These are phyloP conservation scores for Pachyrhynchus sulphureomaculatus DNA, from an alignment of 1,140 invertebrate species.

Conservation along the genomic window DNA sequence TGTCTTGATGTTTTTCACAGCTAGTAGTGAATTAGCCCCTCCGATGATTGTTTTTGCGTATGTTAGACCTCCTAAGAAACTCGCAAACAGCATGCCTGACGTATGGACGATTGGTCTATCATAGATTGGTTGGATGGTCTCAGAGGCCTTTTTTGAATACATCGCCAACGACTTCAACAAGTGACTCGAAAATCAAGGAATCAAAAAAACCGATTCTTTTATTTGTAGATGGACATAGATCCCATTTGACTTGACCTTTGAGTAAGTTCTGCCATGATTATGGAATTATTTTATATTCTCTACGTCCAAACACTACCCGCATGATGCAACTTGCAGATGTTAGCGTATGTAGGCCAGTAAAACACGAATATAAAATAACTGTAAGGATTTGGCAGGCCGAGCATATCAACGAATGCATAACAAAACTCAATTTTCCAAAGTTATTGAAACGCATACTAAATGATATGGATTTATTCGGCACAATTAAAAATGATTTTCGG, in stretches of 20 bases:
- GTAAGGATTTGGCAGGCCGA: no score
- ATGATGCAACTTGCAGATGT: conserved; percentile 29
- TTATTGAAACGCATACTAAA: no score
- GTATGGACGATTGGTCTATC: conserved; percentile 47
- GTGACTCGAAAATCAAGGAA: conserved; percentile 33
- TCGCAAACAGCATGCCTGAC: conserved; percentile 34
- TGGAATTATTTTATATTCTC: conserved; percentile 1
- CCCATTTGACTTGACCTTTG: conserved; percentile 8
- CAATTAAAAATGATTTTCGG: no score
- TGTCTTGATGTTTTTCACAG: conserved; percentile 41
- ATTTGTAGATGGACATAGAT: conserved; percentile 28
- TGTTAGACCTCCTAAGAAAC: conserved; percentile 32
- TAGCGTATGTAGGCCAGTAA: conserved; percentile 19
- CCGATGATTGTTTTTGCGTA: conserved; percentile 15
- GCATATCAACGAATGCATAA: no score
- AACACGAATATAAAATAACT: conserved; percentile 16
- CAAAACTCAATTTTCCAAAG: no score
- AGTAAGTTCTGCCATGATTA: conserved; percentile 14
- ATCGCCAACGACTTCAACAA: conserved; percentile 48
- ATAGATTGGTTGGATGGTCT: conserved; percentile 51
- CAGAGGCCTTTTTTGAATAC: conserved; percentile 54
- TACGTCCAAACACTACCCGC: conserved; percentile 25
- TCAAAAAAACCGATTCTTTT: conserved; percentile 15
- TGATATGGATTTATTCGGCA: no score
- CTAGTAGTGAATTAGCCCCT: conserved; percentile 33